Evolutionary conservation across 2,888 invertebrate species (phyloP), one percentile per base, ranked within the genome.

Genomic region (Tromatobia lineatoria): DNA sequence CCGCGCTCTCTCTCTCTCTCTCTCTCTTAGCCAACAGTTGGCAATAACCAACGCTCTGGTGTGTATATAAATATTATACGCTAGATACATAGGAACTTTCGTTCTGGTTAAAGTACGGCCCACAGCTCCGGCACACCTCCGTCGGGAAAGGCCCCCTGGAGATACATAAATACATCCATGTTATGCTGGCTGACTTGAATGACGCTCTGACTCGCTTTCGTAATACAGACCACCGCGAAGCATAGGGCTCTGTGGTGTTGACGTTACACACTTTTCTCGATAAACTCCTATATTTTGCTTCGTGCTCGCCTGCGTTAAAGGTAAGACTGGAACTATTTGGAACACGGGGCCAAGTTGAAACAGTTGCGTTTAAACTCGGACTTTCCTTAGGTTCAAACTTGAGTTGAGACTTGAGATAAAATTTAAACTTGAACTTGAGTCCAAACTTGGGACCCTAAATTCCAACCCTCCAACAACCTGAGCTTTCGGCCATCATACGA

Each of bases 91-190:
- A 23, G 61, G 11, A 74, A 74, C 61, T 74, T 74, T 74, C 74
- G 61, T 50, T 47, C 29, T 59, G 57, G 61, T 73, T 73, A 13
- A 59, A 59, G 45, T 73, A 29, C 59, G 45, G 0, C 20, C 50
- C 47, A 34, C 15, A 7, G 34, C 61, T 25, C 13, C 25, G 74
- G 8, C 61, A 50, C 74, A 20, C 13, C 47, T 34, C 45, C 34
- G 29, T 18, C 42, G 3, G n/a, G 59, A 10, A 13, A 20, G 74
- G 10, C 45, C 29, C 74, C 34, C 74, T 45, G 47, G 61, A 74
- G 59, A 59, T 34, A 47, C 74, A 74, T 74, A 74, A 74, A 74
- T 74, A 74, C 61, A 61, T 74, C 61, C 13, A 74, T 34, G 74
- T 61, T 74, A 38, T 25, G 59, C 18, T 18, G 73, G 18, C 59